These are phyloP conservation scores for Onychomys arenicola DNA, from an alignment of 2,797 vertebrate genomes.

Conservation along the genomic window DNA sequence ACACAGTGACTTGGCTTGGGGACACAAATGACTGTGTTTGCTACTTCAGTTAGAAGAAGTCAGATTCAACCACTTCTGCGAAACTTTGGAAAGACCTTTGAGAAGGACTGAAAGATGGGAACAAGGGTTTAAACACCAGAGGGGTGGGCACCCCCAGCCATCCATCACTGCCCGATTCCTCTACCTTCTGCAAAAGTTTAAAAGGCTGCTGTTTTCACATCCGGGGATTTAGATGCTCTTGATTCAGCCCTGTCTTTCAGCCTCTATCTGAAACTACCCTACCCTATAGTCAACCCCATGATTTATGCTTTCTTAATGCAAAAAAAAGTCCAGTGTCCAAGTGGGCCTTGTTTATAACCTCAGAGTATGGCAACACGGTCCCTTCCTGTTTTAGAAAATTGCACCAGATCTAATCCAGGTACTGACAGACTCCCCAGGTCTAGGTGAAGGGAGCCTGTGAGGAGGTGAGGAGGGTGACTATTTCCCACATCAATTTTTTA, in stretches of 20 bases:
- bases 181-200: not conserved
- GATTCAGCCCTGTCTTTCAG: not conserved
- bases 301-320: conserved; percentile 55
- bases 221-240: not conserved
- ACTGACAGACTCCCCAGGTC: not conserved
- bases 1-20: not conserved
- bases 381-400: conserved; percentile 58
- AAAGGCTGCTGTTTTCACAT: not conserved
- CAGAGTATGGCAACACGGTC: conserved; percentile 7
- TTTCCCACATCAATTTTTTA: not conserved
- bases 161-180: fast-evolving
- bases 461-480: not conserved
- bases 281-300: not conserved
- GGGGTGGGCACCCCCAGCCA: not conserved
- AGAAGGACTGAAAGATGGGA: not conserved
- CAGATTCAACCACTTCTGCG: not conserved
- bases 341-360: conserved; percentile 34
- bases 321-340: conserved; percentile 26
- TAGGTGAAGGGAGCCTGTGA: not conserved
- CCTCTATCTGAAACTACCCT: not conserved
- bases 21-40: conserved; percentile 31
- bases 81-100: conserved; percentile 18
- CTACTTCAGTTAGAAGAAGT: conserved; percentile 45
- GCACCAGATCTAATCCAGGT: not conserved
- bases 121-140: not conserved